Evolutionary conservation across 64 coral and sea anemone genomes (phyloP).

Genomic region (Catalaphyllia jardinei): DNA sequence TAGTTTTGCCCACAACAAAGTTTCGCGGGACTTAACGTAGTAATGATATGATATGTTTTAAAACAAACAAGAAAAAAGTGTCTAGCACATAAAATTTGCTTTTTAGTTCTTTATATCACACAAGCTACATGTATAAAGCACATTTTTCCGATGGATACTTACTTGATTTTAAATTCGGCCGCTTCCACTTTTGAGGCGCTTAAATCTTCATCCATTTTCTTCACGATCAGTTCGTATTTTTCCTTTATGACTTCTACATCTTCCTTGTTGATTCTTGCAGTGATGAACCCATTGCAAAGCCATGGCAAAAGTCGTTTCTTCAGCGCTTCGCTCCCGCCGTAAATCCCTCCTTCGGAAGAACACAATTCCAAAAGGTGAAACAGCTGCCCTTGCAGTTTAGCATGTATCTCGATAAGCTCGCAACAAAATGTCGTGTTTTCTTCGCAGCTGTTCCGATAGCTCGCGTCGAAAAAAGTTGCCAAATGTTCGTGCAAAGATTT

Average conservation of each 20-base stretch:
- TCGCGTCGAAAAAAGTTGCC: conserved; percentile 71
- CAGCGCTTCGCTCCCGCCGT: conserved; percentile 69
- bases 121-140: too few relatives aligned
- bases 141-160: background rate
- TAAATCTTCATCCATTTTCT: conserved; percentile 65
- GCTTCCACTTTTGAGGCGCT: conserved; percentile 62
- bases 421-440: conserved; percentile 80
- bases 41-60: too few relatives aligned
- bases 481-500: conserved; percentile 64
- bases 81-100: too few relatives aligned
- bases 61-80: too few relatives aligned
- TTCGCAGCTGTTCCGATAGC: conserved; percentile 81
- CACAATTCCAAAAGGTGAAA: conserved; percentile 82
- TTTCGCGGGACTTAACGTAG: too few relatives aligned
- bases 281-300: conserved; percentile 31
- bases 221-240: conserved; percentile 59
- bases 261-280: conserved; percentile 14
- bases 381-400: conserved; percentile 68
- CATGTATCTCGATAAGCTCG: conserved; percentile 66
- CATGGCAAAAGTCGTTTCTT: conserved; percentile 73
- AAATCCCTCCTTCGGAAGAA: conserved; percentile 66
- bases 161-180: conserved; percentile 72
- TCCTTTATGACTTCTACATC: conserved; percentile 30
- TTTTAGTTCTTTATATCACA: too few relatives aligned
- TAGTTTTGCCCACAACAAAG: too few relatives aligned